A percentile compares a stretch with the other conserved stretches of the same genome.
phyloP scores from a whole-genome alignment of 1,140 invertebrate genomes.

The Akabosia matsudoensis region DNA sequence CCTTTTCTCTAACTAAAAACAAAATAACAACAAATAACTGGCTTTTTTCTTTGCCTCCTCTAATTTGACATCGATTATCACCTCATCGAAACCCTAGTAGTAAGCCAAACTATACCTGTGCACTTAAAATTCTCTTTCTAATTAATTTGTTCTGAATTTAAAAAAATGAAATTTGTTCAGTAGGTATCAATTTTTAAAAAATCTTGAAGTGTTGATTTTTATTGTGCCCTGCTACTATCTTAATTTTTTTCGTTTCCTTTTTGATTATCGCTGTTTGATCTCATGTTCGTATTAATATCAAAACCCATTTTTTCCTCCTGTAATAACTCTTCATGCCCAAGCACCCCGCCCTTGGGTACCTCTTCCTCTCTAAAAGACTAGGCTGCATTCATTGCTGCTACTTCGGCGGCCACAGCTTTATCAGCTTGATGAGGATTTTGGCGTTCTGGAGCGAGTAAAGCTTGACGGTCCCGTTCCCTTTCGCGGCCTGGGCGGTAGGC shows the following conservation, averaged over 20 bases:
- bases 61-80: too few species aligned
- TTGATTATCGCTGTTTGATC: background rate
- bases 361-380: background rate
- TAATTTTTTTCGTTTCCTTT: background rate
- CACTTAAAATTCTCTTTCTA: too few species aligned
- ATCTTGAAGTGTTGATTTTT: too few species aligned
- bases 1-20: too few species aligned
- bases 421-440: constrained; percentile 48
- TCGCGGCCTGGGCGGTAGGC: constrained; percentile 77
- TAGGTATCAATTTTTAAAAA: too few species aligned
- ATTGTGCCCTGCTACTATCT: constrained; percentile 5
- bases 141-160: too few species aligned
- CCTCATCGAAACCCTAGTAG: too few species aligned
- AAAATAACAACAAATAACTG: too few species aligned
- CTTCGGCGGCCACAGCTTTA: constrained; percentile 43
- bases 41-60: too few species aligned
- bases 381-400: constrained; percentile 28
- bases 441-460: constrained; percentile 60
- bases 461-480: constrained; percentile 70
- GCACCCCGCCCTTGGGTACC: background rate
- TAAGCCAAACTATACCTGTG: too few species aligned
- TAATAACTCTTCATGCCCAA: background rate
- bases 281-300: background rate
- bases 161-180: too few species aligned
- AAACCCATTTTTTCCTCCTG: background rate